A percentile compares a stretch with the other conserved stretches of the same genome.
Conservation (phyloP, 2,113 vertebrate genomes). For the Leucopsar rothschildi region DNA sequence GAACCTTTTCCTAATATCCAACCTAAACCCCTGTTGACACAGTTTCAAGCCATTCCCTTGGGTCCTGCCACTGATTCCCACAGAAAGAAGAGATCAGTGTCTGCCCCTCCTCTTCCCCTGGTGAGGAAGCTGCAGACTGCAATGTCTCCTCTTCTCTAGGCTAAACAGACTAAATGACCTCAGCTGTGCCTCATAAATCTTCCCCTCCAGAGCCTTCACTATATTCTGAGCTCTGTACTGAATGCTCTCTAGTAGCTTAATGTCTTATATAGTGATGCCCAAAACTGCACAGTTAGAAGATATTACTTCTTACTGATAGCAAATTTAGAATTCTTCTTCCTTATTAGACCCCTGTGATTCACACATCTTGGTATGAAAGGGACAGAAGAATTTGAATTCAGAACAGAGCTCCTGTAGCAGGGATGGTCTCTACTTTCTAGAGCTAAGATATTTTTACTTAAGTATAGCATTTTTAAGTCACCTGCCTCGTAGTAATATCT, state of each 20-base stretch:
- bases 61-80: not conserved
- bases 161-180: not conserved
- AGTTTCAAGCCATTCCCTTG: fast-evolving
- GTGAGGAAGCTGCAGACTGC: not conserved
- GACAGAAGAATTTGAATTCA: not conserved
- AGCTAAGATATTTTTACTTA: not conserved
- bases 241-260: not conserved
- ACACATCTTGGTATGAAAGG: not conserved
- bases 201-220: not conserved
- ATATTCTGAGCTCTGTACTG: not conserved
- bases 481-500: not conserved
- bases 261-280: not conserved
- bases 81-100: not conserved
- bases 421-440: not conserved
- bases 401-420: not conserved
- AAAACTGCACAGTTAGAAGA: not conserved
- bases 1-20: not conserved
- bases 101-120: not conserved
- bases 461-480: not conserved
- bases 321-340: not conserved
- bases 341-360: not conserved
- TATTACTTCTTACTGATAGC: not conserved
- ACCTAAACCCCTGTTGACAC: not conserved
- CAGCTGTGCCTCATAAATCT: not conserved
- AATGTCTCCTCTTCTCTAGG: not conserved